A percentile compares a stretch with the other conserved stretches of the same genome.
These are phyloP conservation scores for Sympetrum striolatum DNA, from an alignment of 2,888 invertebrate species.

Conservation along the genomic window DNA sequence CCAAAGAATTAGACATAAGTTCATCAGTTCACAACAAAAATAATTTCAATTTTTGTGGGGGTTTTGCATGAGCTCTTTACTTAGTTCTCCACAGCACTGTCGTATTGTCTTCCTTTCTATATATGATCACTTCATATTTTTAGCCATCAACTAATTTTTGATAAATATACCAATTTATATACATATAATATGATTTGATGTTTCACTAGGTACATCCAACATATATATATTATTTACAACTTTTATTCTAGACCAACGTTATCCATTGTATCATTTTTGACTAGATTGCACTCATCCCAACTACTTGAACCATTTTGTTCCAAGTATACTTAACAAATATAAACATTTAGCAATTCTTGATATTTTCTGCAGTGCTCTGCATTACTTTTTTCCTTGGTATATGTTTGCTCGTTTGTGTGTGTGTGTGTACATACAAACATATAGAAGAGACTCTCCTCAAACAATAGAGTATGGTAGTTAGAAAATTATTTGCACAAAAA, in stretches of 20 bases:
- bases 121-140: background rate
- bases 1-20: background rate
- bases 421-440: no score
- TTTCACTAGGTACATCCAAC: conserved; percentile 24
- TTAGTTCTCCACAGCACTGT: conserved; percentile 21
- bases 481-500: conserved; percentile 9
- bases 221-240: conserved; percentile 7
- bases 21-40: background rate
- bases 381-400: background rate
- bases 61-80: background rate
- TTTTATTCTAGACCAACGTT: conserved; percentile 1
- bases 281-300: conserved; percentile 49
- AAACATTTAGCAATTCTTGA: background rate
- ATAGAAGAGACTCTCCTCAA: background rate
- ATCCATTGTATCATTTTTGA: conserved; percentile 44
- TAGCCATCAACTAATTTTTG: background rate
- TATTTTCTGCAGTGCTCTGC: conserved; percentile 5
- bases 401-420: background rate
- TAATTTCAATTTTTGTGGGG: background rate
- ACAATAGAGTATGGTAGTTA: conserved; percentile 3
- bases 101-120: conserved; percentile 24
- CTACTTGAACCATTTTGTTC: conserved; percentile 25
- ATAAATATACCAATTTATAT: background rate
- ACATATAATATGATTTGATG: no score
- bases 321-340: conserved; percentile 32